Evolutionary conservation across 2,797 vertebrate species (phyloP).

Genomic region (Sparidentex hasta): DNA sequence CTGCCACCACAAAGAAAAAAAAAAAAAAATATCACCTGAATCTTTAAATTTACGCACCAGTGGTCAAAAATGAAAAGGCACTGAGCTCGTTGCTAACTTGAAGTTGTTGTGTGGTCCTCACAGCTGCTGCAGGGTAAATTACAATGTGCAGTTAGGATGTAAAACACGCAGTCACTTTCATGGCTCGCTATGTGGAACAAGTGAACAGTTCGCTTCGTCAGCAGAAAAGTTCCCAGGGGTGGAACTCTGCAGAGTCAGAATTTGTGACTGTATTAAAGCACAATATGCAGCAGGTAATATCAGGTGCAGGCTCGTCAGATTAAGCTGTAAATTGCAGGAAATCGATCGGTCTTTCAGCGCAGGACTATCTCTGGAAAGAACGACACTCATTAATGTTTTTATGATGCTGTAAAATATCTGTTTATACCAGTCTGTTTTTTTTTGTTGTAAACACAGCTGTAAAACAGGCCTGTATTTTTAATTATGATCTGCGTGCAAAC

Average conservation of each 20-base stretch:
- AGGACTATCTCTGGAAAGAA: neutral
- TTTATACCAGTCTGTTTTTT: slow-evolving; percentile 5
- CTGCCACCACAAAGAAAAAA: neutral
- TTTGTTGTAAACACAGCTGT: neutral
- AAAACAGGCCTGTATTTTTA: slow-evolving; percentile 34
- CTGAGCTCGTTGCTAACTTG: neutral
- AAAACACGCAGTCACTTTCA: slow-evolving; percentile 74
- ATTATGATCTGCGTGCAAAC: slow-evolving; percentile 21
- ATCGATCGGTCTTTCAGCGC: neutral
- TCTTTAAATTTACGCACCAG: slow-evolving; percentile 6
- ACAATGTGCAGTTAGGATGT: slow-evolving; percentile 59
- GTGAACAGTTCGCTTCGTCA: slow-evolving; percentile 60
- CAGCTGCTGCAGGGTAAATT: slow-evolving; percentile 47
- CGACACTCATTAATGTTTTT: neutral
- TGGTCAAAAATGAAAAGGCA: slow-evolving; percentile 27
- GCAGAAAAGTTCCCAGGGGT: slow-evolving; percentile 60
- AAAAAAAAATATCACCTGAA: neutral
- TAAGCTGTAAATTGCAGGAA: neutral
- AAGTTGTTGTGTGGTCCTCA: slow-evolving; percentile 15
- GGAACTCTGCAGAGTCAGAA: slow-evolving; percentile 43
- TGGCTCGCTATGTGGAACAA: slow-evolving; percentile 70
- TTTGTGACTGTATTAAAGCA: slow-evolving; percentile 9
- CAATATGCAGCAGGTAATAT: slow-evolving; percentile 16
- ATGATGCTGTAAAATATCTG: neutral
- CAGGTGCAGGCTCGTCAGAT: slow-evolving; percentile 13